Base-by-base conservation (phyloP, 2,113 vertebrate genomes). In the Ailurus styani region DNA sequence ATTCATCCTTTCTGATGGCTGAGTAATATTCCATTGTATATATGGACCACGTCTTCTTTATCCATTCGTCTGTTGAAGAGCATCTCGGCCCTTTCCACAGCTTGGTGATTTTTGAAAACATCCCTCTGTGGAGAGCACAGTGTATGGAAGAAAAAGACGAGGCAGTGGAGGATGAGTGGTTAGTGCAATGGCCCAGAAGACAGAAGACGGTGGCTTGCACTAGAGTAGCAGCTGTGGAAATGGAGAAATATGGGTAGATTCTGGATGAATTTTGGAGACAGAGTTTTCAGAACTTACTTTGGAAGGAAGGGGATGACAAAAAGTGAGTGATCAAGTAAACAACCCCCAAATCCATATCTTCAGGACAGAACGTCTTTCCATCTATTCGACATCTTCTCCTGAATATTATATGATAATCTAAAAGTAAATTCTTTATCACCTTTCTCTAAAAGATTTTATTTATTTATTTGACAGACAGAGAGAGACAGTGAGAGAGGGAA, bases 121-220 rank as follows among this genome's bases (percentile, higher is more conserved):
- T 52, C 29, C 29, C 52, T 86, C 20, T 14, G 9, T 42, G n/a
- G 29, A 60, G n/a, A 73, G 8, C 34, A 2, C 11, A 13, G 10
- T 4, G 1, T 31, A 29, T 1, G 3, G 25, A 90, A 42, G 21
- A 84, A n/a, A n/a, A 42, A 3, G 29, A 20, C 25, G 27, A 10
- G 0, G 0, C 5, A 4, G 54, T 50, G 6, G 37, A 37, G 0
- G 1, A 1, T 4, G 15, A 10, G 29, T 29, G 31, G 15, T 27
- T 29, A 55, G 15, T 42, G n/a, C 20, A 21, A 1, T 25, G 50
- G 34, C 25, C 42, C 54, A 15, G 3, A 14, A 42, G 50, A 70
- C 55, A 90, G 50, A 70, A 66, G 37, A 13, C 21, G 64, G 21
- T 15, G 17, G 13, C 6, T 50, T 55, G 6, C 31, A 11, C 37